phyloP scores from a whole-genome alignment of 2,113 vertebrate genomes.

The Parotia lawesii region DNA sequence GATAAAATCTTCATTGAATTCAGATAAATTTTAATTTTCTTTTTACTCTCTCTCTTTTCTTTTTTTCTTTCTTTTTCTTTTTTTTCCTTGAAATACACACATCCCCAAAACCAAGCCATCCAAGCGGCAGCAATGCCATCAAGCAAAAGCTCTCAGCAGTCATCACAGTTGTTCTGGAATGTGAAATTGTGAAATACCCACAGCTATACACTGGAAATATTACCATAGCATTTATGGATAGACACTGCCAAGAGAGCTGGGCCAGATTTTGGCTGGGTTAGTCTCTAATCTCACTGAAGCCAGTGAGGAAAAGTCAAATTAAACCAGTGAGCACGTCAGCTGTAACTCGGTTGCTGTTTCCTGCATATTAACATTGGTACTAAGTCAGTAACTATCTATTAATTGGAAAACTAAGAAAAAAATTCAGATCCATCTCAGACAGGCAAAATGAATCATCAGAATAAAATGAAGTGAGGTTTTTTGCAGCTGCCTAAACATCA shows the following conservation, averaged over 20 bases:
- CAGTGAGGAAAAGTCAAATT: background rate
- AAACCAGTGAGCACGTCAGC: background rate
- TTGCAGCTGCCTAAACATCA: background rate
- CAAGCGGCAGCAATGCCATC: background rate
- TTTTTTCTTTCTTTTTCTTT: background rate
- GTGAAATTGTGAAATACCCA: constrained; percentile 18
- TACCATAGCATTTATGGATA: background rate
- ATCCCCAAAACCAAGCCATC: background rate
- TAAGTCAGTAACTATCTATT: background rate
- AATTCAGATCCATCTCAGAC: background rate
- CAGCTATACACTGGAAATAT: background rate
- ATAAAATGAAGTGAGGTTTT: background rate
- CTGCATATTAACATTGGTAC: background rate
- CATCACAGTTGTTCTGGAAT: background rate
- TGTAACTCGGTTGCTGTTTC: background rate
- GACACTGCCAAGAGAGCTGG: background rate
- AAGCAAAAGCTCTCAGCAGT: background rate
- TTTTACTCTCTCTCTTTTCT: background rate
- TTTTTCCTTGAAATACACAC: background rate
- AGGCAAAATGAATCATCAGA: background rate
- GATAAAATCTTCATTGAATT: background rate
- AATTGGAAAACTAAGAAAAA: background rate
- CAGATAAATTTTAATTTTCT: background rate
- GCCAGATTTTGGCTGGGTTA: background rate
- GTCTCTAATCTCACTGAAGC: background rate